Evolutionary conservation across 2,888 invertebrate species (phyloP).

Genomic region (Acleris holmiana): DNA sequence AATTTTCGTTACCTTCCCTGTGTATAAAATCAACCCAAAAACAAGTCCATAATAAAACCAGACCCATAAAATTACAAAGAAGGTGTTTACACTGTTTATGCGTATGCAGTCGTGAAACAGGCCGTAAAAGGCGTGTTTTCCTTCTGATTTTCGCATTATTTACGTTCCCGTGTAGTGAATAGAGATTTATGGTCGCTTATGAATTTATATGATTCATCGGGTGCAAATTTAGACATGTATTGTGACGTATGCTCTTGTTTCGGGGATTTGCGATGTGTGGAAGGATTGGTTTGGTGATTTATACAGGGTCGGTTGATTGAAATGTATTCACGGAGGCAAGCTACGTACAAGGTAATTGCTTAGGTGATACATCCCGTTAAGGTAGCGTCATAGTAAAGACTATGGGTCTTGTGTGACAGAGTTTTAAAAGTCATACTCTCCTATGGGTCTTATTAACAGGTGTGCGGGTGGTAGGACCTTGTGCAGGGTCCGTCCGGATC

Average conservation of each 20-base stretch:
- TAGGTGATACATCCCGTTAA: too few species aligned
- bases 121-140: slow-evolving; percentile 23
- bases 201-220: slow-evolving; percentile 35
- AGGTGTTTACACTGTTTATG: slow-evolving; percentile 8
- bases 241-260: slow-evolving; percentile 27
- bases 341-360: not conserved
- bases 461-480: too few species aligned
- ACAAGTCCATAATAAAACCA: too few species aligned
- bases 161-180: slow-evolving; percentile 30
- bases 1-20: too few species aligned
- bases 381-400: too few species aligned
- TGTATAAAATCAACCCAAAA: too few species aligned
- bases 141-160: slow-evolving; percentile 34
- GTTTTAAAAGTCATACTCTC: too few species aligned
- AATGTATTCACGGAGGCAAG: not conserved
- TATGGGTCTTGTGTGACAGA: too few species aligned
- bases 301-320: slow-evolving; percentile 1
- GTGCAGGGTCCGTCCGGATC: too few species aligned
- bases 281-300: slow-evolving; percentile 27
- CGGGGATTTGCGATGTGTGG: slow-evolving; percentile 26
- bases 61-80: slow-evolving; percentile 26
- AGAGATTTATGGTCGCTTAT: slow-evolving; percentile 36
- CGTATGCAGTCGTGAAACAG: slow-evolving; percentile 6
- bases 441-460: too few species aligned
- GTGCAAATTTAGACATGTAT: slow-evolving; percentile 26